These are phyloP conservation scores for Zingel zingel DNA, from an alignment of 2,113 vertebrate species.

Conservation along the genomic window DNA sequence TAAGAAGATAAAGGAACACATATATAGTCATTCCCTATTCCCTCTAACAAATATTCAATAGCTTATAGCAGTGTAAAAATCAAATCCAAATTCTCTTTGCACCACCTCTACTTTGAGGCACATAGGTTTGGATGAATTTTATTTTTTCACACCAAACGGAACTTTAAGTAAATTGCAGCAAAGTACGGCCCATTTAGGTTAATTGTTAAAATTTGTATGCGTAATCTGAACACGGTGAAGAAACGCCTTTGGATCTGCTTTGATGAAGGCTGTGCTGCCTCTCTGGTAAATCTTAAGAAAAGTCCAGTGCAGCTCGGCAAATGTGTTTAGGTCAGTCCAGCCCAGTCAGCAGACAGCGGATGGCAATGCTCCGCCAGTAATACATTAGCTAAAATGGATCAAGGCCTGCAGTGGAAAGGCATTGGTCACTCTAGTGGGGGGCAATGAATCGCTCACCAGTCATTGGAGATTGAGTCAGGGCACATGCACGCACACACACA, in stretches of 20 bases:
- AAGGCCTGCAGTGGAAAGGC: conserved; percentile 57
- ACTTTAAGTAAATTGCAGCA: not conserved
- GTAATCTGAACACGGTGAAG: not conserved
- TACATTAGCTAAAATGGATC: conserved; percentile 78
- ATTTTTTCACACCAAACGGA: not conserved
- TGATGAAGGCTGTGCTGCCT: not conserved
- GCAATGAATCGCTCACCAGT: conserved; percentile 73
- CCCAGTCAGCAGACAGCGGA: conserved; percentile 69
- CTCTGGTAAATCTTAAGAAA: conserved; percentile 7
- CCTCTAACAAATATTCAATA: not conserved
- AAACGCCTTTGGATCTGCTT: conserved; percentile 16
- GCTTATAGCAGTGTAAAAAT: not conserved
- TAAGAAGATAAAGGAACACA: not conserved
- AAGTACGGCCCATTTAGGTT: not conserved
- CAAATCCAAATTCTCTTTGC: conserved; percentile 12
- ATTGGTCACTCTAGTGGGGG: conserved; percentile 63
- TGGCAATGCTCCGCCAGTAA: conserved; percentile 60
- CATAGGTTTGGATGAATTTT: conserved; percentile 5
- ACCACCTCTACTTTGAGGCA: not conserved
- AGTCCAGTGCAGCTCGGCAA: conserved; percentile 21
- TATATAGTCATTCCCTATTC: not conserved
- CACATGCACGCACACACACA: conserved; percentile 7
- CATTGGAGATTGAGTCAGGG: conserved; percentile 62
- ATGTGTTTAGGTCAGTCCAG: conserved; percentile 54
- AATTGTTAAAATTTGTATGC: not conserved